Percentiles rank a stretch among this genome's conserved stretches.
Evolutionary conservation across 2,888 invertebrate genomes (phyloP).

Genomic region (Thecophora atra): DNA sequence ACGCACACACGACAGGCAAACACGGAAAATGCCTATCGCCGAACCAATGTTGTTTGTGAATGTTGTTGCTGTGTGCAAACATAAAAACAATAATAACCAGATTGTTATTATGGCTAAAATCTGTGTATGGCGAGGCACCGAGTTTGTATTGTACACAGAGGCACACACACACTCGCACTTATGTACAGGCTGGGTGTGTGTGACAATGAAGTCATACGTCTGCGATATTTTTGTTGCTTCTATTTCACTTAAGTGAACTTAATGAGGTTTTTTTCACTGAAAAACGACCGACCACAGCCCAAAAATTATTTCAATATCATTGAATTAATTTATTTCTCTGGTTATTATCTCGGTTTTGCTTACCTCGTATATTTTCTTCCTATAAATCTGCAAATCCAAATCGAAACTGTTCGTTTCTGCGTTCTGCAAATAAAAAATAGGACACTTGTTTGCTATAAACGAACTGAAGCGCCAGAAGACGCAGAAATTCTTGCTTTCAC

Average conservation of each 20-base stretch:
- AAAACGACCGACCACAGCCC: conserved; percentile 47
- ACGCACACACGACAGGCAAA: too few species aligned
- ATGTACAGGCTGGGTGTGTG: conserved; percentile 26
- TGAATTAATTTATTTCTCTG: conserved; percentile 33
- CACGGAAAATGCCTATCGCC: too few species aligned
- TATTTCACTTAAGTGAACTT: conserved; percentile 14
- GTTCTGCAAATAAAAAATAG: conserved; percentile 24
- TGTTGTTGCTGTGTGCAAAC: conserved; percentile 18
- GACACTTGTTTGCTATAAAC: conserved; percentile 40
- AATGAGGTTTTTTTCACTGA: conserved; percentile 26
- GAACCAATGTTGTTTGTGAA: neutral
- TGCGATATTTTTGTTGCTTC: conserved; percentile 39
- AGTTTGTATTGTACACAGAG: neutral
- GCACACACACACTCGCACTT: conserved; percentile 1
- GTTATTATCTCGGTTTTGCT: conserved; percentile 26
- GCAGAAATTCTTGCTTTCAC: conserved; percentile 1
- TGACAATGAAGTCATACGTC: conserved; percentile 47
- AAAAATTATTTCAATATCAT: conserved; percentile 36
- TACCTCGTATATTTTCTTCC: conserved; percentile 36
- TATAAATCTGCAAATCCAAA: conserved; percentile 33
- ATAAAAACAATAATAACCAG: conserved; percentile 21
- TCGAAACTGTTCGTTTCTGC: conserved; percentile 11
- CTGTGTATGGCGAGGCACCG: conserved; percentile 5
- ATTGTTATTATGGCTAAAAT: conserved; percentile 26
- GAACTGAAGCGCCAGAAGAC: conserved; percentile 4